Conservation (phyloP, 2,113 vertebrate species). For the Panurus biarmicus region DNA sequence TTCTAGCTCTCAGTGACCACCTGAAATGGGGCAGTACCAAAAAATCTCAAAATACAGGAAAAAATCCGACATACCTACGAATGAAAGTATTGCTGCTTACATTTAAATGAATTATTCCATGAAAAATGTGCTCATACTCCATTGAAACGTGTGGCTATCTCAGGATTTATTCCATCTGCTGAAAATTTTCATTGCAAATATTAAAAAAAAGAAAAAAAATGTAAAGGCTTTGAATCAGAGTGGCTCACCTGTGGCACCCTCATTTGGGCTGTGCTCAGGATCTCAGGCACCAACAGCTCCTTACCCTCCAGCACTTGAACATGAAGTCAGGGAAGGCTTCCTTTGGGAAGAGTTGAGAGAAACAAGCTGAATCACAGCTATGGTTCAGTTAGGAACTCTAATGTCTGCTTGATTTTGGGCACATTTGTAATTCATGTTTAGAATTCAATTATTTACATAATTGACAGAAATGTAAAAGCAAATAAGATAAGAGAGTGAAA, state of each 20-base stretch:
- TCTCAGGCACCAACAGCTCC: neutral
- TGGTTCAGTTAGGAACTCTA: neutral
- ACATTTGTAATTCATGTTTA: neutral
- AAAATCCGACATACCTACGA: neutral
- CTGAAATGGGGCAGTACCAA: neutral
- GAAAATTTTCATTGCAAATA: neutral
- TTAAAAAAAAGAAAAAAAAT: neutral
- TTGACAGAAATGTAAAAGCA: neutral
- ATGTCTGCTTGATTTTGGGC: neutral
- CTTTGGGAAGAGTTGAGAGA: neutral
- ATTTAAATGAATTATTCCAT: neutral
- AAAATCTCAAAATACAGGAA: neutral
- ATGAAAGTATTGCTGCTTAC: neutral
- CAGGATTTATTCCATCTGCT: neutral
- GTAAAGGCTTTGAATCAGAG: neutral
- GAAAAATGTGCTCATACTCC: neutral
- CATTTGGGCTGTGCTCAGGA: neutral
- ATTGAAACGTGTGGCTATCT: neutral
- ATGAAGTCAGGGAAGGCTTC: rapidly evolving
- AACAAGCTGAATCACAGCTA: neutral
- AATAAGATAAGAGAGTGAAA: neutral
- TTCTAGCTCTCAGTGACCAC: neutral
- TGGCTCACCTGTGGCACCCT: neutral
- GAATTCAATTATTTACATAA: neutral
- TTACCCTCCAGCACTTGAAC: rapidly evolving